These are phyloP conservation scores for Chloroceryle aenea DNA, from an alignment of 2,113 vertebrate species.

Conservation along the genomic window DNA sequence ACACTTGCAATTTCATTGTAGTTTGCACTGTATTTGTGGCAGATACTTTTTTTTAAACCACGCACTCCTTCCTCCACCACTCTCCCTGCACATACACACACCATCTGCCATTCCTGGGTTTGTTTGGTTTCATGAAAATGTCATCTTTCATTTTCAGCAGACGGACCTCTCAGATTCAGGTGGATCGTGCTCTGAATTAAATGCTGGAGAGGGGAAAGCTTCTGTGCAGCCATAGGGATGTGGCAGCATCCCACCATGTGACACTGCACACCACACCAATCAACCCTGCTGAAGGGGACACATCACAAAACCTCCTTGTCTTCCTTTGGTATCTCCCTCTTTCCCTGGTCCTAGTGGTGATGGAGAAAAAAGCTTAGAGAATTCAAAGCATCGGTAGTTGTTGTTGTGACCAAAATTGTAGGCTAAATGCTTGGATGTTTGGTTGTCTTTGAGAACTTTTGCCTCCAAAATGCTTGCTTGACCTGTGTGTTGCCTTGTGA, in stretches of 20 bases:
- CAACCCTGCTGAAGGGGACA: background rate
- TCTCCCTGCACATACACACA: background rate
- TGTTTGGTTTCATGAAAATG: constrained; percentile 14
- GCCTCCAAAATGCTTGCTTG: background rate
- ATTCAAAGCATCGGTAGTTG: background rate
- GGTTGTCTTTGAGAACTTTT: background rate
- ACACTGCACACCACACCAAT: background rate
- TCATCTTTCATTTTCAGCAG: background rate
- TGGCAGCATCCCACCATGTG: background rate
- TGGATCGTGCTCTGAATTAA: background rate
- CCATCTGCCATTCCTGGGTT: constrained; percentile 46
- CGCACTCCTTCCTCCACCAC: background rate
- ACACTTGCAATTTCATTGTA: background rate
- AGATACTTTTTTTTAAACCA: constrained; percentile 28
- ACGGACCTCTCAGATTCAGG: background rate
- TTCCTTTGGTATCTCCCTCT: background rate
- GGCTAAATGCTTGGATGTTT: background rate
- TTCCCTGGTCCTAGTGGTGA: background rate
- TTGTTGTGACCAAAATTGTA: background rate
- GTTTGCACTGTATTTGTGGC: background rate
- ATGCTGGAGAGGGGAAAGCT: background rate
- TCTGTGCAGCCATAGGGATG: background rate
- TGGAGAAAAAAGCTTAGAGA: background rate
- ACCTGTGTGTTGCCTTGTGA: background rate
- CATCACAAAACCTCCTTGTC: background rate